Percentiles rank a stretch among this genome's conserved stretches.
These are phyloP conservation scores for Bufotes viridis DNA, from an alignment of 2,797 vertebrate genomes.

Conservation along the genomic window DNA sequence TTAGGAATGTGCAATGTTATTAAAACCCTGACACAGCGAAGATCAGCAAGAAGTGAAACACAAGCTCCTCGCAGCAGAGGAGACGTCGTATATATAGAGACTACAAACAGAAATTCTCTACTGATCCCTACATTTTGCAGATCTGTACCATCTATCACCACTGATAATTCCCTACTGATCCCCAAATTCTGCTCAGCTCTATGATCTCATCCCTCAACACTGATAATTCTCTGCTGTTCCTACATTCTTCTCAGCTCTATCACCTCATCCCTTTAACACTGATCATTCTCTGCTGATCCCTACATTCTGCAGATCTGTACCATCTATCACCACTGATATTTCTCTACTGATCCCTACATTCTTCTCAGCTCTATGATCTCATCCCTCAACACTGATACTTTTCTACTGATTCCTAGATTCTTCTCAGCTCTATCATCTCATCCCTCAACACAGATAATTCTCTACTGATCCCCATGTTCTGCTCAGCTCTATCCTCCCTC, in stretches of 20 bases:
- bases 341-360: background rate
- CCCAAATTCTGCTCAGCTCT: too few relatives aligned
- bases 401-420: too few relatives aligned
- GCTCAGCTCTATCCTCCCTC: background rate
- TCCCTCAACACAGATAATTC: background rate
- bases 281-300: background rate
- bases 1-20: slow-evolving; percentile 12
- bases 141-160: background rate
- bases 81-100: background rate
- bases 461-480: background rate
- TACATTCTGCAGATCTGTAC: background rate
- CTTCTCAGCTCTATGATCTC: background rate
- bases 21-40: background rate
- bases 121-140: background rate
- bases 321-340: background rate
- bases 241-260: too few relatives aligned
- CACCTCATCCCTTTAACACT: too few relatives aligned
- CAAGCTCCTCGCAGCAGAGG: background rate
- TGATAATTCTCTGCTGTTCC: too few relatives aligned
- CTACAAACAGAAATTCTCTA: background rate
- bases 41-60: background rate
- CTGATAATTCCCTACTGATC: background rate
- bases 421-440: too few relatives aligned
- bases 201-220: background rate
- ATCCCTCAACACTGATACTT: too few relatives aligned